A percentile compares a stretch with the other conserved stretches of the same genome.
These are phyloP conservation scores for Oceanodroma tethys DNA, from an alignment of 2,113 vertebrate genomes.

Conservation along the genomic window DNA sequence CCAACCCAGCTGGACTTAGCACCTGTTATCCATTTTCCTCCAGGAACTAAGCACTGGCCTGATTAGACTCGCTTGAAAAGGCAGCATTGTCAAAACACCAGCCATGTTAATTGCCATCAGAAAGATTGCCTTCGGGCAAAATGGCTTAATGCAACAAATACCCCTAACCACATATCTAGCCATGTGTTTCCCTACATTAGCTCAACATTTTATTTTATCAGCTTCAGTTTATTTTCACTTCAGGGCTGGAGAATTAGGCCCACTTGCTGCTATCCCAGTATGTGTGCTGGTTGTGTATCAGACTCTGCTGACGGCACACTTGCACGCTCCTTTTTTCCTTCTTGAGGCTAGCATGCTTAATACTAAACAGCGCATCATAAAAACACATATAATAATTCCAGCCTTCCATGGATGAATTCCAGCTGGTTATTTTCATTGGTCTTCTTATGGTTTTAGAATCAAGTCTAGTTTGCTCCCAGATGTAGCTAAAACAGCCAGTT, in stretches of 20 bases:
- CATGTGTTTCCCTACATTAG: constrained; percentile 3
- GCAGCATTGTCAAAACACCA: neutral
- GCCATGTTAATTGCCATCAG: neutral
- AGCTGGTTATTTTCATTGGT: neutral
- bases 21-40: constrained; percentile 20
- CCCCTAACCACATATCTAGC: neutral
- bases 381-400: neutral
- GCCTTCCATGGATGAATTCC: neutral
- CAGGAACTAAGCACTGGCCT: neutral
- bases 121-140: neutral
- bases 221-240: constrained; percentile 4
- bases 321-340: neutral
- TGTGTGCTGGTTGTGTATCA: neutral
- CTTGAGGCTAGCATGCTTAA: neutral
- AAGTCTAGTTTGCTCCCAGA: neutral
- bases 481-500: neutral
- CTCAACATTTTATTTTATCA: neutral
- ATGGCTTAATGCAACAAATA: neutral
- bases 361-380: neutral
- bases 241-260: neutral
- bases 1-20: neutral
- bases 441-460: neutral
- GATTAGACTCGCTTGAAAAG: neutral
- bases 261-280: neutral
- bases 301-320: neutral